These are phyloP conservation scores for Holothuria glaberrima DNA, from an alignment of 35 echinoderm and acorn worm genomes.

Conservation along the genomic window DNA sequence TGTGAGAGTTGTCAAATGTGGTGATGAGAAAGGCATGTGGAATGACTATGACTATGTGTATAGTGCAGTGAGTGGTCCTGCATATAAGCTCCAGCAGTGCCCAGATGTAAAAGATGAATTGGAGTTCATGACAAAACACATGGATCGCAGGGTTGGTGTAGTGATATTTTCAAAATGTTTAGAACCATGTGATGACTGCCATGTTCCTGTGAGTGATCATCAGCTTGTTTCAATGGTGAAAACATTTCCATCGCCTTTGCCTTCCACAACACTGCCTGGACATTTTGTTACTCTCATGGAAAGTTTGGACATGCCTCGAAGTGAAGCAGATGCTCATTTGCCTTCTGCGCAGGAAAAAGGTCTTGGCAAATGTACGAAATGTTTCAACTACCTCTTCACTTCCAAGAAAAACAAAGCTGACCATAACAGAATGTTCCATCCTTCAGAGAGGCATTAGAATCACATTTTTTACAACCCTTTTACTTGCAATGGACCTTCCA, in stretches of 20 bases:
- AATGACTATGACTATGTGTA: constrained; percentile 12
- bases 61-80: neutral
- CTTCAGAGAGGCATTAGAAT: neutral
- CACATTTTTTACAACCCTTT: no score
- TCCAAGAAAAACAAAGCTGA: neutral
- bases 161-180: neutral
- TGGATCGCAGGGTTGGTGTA: neutral
- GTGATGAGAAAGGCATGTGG: neutral
- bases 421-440: neutral
- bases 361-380: neutral
- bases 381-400: constrained; percentile 6
- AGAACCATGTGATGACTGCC: neutral
- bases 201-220: neutral
- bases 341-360: neutral
- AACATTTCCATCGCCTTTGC: neutral
- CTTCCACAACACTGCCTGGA: neutral
- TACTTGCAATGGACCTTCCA: no score
- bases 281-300: neutral
- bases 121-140: neutral
- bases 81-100: neutral
- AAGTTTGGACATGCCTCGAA: neutral
- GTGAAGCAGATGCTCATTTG: neutral
- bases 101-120: neutral
- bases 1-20: neutral
- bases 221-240: neutral